A percentile compares a stretch with the other conserved stretches of the same genome.
Conservation (phyloP, 2,113 vertebrate species). For the Pyxicephalus adspersus region DNA sequence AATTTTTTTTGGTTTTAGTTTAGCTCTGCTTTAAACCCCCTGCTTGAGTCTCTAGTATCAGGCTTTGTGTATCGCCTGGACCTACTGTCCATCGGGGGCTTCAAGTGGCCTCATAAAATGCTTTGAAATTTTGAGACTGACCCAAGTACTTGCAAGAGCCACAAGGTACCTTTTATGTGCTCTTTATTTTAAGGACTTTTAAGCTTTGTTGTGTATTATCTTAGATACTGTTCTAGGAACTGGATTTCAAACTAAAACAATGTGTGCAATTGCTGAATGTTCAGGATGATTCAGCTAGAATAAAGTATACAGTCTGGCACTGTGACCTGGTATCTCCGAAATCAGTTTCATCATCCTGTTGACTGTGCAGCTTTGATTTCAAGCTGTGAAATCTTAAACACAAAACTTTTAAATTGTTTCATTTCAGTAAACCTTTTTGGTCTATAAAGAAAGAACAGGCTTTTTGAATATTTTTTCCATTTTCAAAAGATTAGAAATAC, state of each 20-base stretch:
- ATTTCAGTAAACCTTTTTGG: neutral
- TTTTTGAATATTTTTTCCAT: too few species aligned
- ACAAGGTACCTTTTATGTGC: too few species aligned
- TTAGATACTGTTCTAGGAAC: neutral
- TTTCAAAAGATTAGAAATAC: too few species aligned
- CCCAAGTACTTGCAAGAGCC: too few species aligned
- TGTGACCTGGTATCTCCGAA: slow-evolving; percentile 1
- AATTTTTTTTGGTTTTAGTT: too few species aligned
- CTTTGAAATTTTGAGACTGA: too few species aligned
- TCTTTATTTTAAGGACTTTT: neutral
- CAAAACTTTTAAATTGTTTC: neutral
- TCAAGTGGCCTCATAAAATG: too few species aligned
- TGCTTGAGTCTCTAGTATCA: too few species aligned
- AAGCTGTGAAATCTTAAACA: neutral
- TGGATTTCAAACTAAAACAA: neutral
- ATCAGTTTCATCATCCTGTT: neutral
- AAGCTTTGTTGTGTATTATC: neutral
- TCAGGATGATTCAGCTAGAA: slow-evolving; percentile 19
- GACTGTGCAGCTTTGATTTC: neutral
- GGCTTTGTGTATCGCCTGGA: too few species aligned
- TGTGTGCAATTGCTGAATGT: neutral
- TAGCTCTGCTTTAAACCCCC: too few species aligned
- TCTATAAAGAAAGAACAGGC: too few species aligned
- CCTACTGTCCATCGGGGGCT: too few species aligned
- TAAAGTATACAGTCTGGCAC: neutral